Base-by-base conservation (phyloP, 2,888 invertebrate species). In the Crioceris asparagi region DNA sequence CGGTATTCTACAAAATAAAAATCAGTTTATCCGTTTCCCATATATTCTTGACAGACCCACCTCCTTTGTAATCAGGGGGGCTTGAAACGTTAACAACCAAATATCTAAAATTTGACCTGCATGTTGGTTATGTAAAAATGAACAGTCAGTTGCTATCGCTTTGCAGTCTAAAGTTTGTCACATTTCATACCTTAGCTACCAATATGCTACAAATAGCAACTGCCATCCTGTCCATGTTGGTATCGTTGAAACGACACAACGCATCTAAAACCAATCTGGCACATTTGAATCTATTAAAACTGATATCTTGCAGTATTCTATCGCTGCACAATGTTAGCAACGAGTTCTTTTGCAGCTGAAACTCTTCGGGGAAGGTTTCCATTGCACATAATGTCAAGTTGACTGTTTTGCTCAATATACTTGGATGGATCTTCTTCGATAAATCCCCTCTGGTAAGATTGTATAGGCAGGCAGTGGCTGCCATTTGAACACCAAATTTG, bases 161-260 rank as follows among this genome's bases (percentile, higher is more conserved):
- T n/a, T n/a, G n/a, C n/a, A n/a, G n/a, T n/a, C n/a, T n/a, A n/a
- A n/a, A n/a, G n/a, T n/a, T n/a, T n/a, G n/a, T n/a, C n/a, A n/a
- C n/a, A n/a, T n/a, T n/a, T n/a, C n/a, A n/a, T 32, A 62, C 59
- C 50, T 62, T 64, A 2, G 63, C 61, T 2, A 62, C 78, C 17
- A 83, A 64, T 45, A 83, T 82, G 41, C 81, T 81, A 52, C 81
- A 81, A 43, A 83, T 82, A 1, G 83, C 83, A n/a, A 83, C 82
- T 15, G 79, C 78, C 81, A 83, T 82, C 36, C 81, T 67, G 54
- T 77, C 78, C 75, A 81, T 79, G 32, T 77, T 74, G 4, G 72
- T 62, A 53, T 82, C 80, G 32, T 78, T 75, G 55, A 79, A 81
- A 8, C 69, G 64, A 51, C 78, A 78, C 38, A 83, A 65, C 46